Conservation (phyloP, 2,113 vertebrate genomes). For the Paracanthobrama guichenoti region DNA sequence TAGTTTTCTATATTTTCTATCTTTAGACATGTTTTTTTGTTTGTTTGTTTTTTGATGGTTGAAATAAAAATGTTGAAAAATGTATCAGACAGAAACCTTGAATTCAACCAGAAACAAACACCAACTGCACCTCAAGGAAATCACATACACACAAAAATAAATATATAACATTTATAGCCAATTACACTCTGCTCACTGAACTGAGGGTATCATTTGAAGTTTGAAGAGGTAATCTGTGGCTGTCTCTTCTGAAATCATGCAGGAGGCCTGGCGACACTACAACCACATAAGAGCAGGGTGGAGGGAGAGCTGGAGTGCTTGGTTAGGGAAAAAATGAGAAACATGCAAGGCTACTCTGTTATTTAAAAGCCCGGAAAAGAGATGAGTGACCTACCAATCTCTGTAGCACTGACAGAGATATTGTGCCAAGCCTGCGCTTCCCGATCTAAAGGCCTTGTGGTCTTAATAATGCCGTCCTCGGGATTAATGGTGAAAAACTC, state of each 20-base stretch:
- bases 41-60: conserved; percentile 42
- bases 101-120: conserved; percentile 36
- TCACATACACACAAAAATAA: conserved; percentile 21
- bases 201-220: conserved; percentile 49
- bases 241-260: conserved; percentile 44
- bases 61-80: conserved; percentile 41
- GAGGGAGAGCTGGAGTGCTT: conserved; percentile 2
- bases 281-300: conserved; percentile 54
- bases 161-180: conserved; percentile 37
- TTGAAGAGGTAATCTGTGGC: conserved; percentile 49
- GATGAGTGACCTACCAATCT: conserved; percentile 80
- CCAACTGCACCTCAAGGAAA: conserved; percentile 15
- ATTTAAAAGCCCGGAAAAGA: conserved; percentile 45
- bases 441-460: conserved; percentile 88
- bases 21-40: background rate
- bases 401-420: conserved; percentile 91
- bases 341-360: conserved; percentile 42
- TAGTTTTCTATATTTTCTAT: background rate
- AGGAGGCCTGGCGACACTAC: conserved; percentile 29
- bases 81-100: background rate
- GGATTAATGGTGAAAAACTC: conserved; percentile 89
- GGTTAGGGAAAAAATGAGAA: conserved; percentile 41
- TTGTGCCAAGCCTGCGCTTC: conserved; percentile 93
- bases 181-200: conserved; percentile 29
- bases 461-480: conserved; percentile 92